Evolutionary conservation across 2,888 invertebrate species (phyloP), one percentile per base, ranked within the genome.

Genomic region (Epiblema foenella): DNA sequence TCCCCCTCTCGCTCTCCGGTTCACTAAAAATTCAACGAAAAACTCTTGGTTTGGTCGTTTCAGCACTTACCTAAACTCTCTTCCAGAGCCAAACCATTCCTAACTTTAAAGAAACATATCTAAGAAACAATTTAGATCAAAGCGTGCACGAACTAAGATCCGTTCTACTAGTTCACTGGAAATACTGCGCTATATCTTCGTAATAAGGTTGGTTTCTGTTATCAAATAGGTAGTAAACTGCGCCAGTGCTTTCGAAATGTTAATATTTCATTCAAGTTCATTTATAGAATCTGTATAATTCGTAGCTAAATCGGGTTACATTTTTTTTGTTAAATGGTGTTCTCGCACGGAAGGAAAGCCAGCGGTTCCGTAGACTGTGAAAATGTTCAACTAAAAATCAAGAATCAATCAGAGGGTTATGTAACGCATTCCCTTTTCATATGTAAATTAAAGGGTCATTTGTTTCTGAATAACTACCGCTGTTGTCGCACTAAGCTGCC

Each of bases 201-300:
- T 8, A 3, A 29, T 9, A 60, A 29, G 42, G 51, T 17, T 42
- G 24, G 9, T 52, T 68, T 68, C n/a, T 51, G 1, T 52, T 51
- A 29, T 15, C 10, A 10, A 9, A 18, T 2, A 12, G 18, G 10
- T 37, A 51, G 59, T 49, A 52, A 63, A 63, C 52, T 52, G 37
- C 37, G 18, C 7, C 52, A 37, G 37, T 18, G 63, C 63, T 37
- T 37, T 39, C 33, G 57, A 49, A 60, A 68, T 68, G 60, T 60
- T 60, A 68, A 68, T 68, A 68, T 68, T 68, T 54, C 60, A 42
- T 60, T 67, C 39, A 59, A 42, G 52, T 68, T 51, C 60, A 68
- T 68, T 68, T 68, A 68, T 68, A 68, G 68, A 68, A 68, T 60
- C 42, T 29, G 68, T 59, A 68, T 60, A 68, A 68, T 60, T 68